Base-by-base conservation (phyloP, 2,888 invertebrate species). In the Phasia obesa region DNA sequence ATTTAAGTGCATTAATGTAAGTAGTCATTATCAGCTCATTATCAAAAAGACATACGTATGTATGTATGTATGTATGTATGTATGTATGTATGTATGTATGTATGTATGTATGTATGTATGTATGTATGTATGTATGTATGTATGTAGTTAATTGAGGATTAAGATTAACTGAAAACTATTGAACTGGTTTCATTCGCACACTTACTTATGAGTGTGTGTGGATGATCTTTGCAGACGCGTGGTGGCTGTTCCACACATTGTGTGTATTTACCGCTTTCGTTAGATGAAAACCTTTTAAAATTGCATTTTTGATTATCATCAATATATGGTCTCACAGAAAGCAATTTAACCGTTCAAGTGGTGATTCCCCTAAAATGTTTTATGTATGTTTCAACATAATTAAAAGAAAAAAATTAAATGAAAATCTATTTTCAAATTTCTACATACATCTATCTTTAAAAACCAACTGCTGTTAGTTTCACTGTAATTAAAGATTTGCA, bases 131-230 rank as follows among this genome's bases (percentile, higher is more conserved):
- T n/a, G n/a, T n/a, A n/a, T n/a, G n/a, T n/a, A n/a, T n/a, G n/a
- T n/a, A n/a, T n/a, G 49, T 42, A 35, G 35, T 35, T 53, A 80
- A 74, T 80, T 74, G 62, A 79, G 73, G 71, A 73, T 59, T 73
- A 79, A 67, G 44, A 79, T 47, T 44, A 57, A 35, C 65, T 49
- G 17, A 27, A 42, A 60, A 65, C 31, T 57, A 57, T 65, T 57
- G 47, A 75, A 75, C 55, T 57, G 15, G 15, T 75, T 25, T 65
- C 35, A 47, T 27, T 17, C 42, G 55, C 74, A 31, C 62, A 38
- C 17, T 55, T 27, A 73, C 27, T 25, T 13, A 53, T 38, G 11
- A 38, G 31, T 31, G 31, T 31, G 31, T 31, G 31, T 31, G 3
- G 11, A 42, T 13, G 38, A n/a, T n/a, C 38, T n/a, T n/a, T n/a